Conservation (phyloP, 2,797 vertebrate genomes). For the Lutjanus campechanus region DNA sequence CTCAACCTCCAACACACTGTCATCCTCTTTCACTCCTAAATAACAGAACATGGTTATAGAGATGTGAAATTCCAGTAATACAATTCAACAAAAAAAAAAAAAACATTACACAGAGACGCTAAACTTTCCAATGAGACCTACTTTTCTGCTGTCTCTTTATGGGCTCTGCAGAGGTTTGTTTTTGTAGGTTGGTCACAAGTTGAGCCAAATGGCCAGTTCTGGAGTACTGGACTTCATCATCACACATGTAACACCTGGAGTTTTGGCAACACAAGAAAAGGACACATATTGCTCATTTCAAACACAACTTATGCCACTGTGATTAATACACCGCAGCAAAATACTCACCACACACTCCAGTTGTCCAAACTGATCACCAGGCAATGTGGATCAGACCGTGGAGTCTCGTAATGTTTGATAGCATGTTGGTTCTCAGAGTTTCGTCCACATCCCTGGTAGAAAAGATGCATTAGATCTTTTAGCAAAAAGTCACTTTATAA, state of each 20-base stretch:
- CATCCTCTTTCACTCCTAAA: constrained; percentile 69
- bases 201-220: constrained; percentile 90
- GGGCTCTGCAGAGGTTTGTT: constrained; percentile 78
- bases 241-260: constrained; percentile 93
- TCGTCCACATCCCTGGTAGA: constrained; percentile 91
- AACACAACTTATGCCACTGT: background rate
- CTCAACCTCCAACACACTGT: constrained; percentile 34
- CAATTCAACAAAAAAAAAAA: background rate
- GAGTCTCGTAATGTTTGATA: constrained; percentile 90
- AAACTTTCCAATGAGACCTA: constrained; percentile 70
- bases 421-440: constrained; percentile 90
- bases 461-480: background rate
- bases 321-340: background rate
- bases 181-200: constrained; percentile 89
- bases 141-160: constrained; percentile 78
- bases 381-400: constrained; percentile 92
- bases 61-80: background rate
- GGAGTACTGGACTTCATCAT: constrained; percentile 90
- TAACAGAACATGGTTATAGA: background rate
- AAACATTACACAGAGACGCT: background rate
- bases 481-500: background rate
- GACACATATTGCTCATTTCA: background rate
- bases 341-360: constrained; percentile 94
- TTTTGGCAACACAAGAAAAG: constrained; percentile 5
- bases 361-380: constrained; percentile 92